Conservation (phyloP, 1,140 invertebrate genomes). For the Aphidius gifuensis region DNA sequence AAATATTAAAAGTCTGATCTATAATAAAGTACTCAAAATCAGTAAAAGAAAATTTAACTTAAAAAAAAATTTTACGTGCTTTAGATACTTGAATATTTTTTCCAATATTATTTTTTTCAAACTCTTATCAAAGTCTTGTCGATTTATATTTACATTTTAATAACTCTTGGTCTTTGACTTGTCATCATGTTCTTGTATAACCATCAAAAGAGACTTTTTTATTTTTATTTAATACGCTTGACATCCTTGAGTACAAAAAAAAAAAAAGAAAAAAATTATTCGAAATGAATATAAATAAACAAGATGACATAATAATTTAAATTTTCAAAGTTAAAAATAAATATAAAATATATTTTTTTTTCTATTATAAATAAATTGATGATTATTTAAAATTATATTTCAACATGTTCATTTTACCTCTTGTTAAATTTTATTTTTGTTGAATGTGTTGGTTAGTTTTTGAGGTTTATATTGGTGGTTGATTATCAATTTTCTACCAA, state of each 20-base stretch:
- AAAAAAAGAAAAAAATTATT: background rate
- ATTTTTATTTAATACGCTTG: background rate
- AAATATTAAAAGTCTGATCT: too few relatives aligned
- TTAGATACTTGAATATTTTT: too few relatives aligned
- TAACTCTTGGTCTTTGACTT: conserved; percentile 30
- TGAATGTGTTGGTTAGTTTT: conserved; percentile 22
- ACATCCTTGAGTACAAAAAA: background rate
- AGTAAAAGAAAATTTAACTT: background rate
- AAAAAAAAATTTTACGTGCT: too few relatives aligned
- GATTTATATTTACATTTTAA: conserved; percentile 44
- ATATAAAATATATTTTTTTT: too few relatives aligned
- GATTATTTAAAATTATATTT: background rate
- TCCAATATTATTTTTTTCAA: background rate
- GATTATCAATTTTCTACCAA: conserved; percentile 57
- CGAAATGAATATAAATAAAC: background rate
- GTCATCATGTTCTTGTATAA: conserved; percentile 1
- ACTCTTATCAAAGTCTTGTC: conserved; percentile 25
- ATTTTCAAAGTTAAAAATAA: too few relatives aligned
- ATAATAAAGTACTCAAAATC: too few relatives aligned
- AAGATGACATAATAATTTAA: background rate
- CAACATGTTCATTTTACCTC: conserved; percentile 6
- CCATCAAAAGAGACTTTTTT: too few relatives aligned
- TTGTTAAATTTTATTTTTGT: background rate
- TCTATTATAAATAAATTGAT: too few relatives aligned
- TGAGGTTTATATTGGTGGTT: conserved; percentile 46